Evolutionary conservation across 2,888 invertebrate species (phyloP).

Genomic region (Drosophila imparisetae): DNA sequence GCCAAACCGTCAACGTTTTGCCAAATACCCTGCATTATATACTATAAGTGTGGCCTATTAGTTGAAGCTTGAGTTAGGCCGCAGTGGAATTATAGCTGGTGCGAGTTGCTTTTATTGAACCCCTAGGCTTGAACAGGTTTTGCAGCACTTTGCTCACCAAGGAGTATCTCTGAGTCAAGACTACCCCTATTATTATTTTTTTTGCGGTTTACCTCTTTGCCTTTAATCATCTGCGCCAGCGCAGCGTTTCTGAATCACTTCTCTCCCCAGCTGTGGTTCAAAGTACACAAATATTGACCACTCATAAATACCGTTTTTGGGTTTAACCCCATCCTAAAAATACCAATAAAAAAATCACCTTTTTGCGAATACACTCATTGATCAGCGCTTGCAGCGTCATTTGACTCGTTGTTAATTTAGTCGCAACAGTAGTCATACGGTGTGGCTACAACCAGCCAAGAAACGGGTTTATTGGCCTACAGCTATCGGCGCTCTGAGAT

Average conservation of each 20-base stretch:
- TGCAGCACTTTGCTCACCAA: neutral
- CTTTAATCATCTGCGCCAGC: slow-evolving; percentile 54
- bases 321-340: slow-evolving; percentile 23
- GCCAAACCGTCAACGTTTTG: slow-evolving; percentile 38
- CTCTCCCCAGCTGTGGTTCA: slow-evolving; percentile 39
- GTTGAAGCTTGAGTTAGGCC: too few relatives aligned
- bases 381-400: slow-evolving; percentile 22
- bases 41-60: neutral
- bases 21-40: slow-evolving; percentile 24
- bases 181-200: neutral
- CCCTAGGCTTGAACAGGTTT: neutral
- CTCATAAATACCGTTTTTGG: slow-evolving; percentile 42
- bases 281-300: slow-evolving; percentile 67
- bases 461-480: slow-evolving; percentile 52
- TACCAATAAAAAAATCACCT: slow-evolving; percentile 1
- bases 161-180: slow-evolving; percentile 13
- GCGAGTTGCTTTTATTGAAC: neutral
- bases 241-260: slow-evolving; percentile 55
- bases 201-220: slow-evolving; percentile 56
- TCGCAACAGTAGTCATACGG: slow-evolving; percentile 52
- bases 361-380: slow-evolving; percentile 13
- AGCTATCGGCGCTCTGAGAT: slow-evolving; percentile 40
- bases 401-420: slow-evolving; percentile 30
- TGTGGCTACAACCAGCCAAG: slow-evolving; percentile 11
- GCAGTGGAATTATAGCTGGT: neutral